Conservation (phyloP, 30 jellyfish, hydroid and myxozoan genomes). For the Pseudorhiza aurosa region DNA sequence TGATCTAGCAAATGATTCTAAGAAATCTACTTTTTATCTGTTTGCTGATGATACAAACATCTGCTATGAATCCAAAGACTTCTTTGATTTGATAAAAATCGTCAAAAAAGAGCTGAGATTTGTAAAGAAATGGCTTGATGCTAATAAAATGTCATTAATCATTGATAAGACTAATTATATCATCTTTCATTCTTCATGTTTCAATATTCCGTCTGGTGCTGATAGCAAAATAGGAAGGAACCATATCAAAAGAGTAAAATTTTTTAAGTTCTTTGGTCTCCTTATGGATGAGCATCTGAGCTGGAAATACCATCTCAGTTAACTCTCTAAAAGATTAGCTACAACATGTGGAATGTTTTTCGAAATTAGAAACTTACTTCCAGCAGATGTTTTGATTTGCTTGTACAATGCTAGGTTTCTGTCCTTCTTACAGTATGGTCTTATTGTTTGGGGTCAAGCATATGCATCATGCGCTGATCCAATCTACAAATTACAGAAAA, state of each 20-base stretch:
- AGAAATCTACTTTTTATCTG: constrained; percentile 39
- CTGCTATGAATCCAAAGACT: constrained; percentile 35
- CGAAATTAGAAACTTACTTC: constrained; percentile 33
- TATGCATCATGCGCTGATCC: constrained; percentile 43
- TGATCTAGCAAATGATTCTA: constrained; percentile 58
- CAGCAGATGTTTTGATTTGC: constrained; percentile 30
- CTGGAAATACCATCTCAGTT: constrained; percentile 42
- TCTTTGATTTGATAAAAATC: constrained; percentile 10
- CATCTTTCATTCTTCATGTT: constrained; percentile 36
- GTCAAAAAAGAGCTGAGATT: constrained; percentile 29
- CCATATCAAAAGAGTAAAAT: constrained; percentile 22
- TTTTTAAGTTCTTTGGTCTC: constrained; percentile 37
- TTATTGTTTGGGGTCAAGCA: constrained; percentile 43
- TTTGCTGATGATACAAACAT: constrained; percentile 68
- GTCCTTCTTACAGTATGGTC: constrained; percentile 41
- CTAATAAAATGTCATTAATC: constrained; percentile 21
- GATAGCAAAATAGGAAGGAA: constrained; percentile 24
- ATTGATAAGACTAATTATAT: constrained; percentile 33
- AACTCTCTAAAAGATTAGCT: constrained; percentile 38
- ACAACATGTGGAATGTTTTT: constrained; percentile 44
- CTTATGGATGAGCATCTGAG: constrained; percentile 54
- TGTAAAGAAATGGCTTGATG: constrained; percentile 29
- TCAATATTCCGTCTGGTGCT: constrained; percentile 13
- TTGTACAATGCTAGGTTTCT: constrained; percentile 21
- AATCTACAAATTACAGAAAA: constrained; percentile 16